phyloP scores from a whole-genome alignment of 2,797 vertebrate genomes.

The Micropoecilia bifurca region DNA sequence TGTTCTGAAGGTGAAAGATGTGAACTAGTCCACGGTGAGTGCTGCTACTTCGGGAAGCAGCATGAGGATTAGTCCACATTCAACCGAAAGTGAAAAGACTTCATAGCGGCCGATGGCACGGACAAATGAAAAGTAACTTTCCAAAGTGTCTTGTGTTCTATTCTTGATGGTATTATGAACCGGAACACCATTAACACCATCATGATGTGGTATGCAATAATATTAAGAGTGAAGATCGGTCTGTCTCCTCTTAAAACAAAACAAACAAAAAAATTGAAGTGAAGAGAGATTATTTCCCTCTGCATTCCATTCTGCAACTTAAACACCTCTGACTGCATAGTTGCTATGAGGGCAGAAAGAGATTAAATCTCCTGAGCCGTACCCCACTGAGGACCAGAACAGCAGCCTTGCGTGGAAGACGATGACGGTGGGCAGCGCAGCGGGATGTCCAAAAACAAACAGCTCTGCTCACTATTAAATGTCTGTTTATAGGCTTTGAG shows the following conservation, averaged over 20 bases:
- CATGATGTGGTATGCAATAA: background rate
- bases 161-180: background rate
- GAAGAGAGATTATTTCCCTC: background rate
- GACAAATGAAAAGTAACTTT: background rate
- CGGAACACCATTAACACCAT: too few species aligned
- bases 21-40: background rate
- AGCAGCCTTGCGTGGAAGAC: background rate
- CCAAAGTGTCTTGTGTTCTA: background rate
- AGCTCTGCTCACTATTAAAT: background rate
- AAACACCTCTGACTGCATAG: conserved; percentile 1
- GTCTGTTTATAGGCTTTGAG: background rate
- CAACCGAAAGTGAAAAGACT: background rate
- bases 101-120: background rate
- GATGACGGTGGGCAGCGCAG: background rate
- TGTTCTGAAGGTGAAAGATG: background rate
- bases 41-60: background rate
- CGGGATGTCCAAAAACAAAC: background rate
- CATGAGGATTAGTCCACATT: background rate
- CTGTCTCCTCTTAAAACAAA: background rate
- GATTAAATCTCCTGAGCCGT: conserved; percentile 1
- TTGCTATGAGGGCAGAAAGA: background rate
- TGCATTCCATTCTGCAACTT: background rate
- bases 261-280: background rate
- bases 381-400: background rate
- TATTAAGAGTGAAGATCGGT: background rate